Evolutionary conservation across 2,888 invertebrate genomes (phyloP), one percentile per base, ranked within the genome.

Genomic region (Hoplodrina ambigua): DNA sequence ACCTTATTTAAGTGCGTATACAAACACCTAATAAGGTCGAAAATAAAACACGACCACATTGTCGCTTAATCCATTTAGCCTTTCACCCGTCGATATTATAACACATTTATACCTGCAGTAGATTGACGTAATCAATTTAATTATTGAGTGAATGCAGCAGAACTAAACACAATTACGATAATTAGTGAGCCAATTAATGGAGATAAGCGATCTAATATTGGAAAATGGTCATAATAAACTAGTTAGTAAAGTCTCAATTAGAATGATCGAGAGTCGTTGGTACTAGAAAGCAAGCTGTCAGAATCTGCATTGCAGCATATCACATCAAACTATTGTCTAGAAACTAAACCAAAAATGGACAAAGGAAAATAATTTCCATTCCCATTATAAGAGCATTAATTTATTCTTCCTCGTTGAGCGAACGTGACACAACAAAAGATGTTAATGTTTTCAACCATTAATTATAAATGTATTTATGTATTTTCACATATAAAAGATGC

Each of bases 351-450:
- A 19, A 70, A 74, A 63, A 37, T 52, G 19, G 20, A 53, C 44
- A 54, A 61, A 54, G 59, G 57, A 67, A 76, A 50, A 73, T 52
- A 15, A 64, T 55, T 63, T 66, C 52, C 46, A 79, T 79, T 75
- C 66, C 13, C 41, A 67, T 61, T 33, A 50, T 6, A 61, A 55
- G 10, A 49, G 66, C 62, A 80, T 80, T 69, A 67, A 80, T 64
- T 59, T 70, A 73, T 77, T 69, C 66, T 58, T 63, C 69, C 46
- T 59, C 62, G 41, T 77, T 73, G 69, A 25, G 8, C 46, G 73
- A 59, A 81, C 80, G 81, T 81, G 81, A 77, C 73, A 68, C 46
- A 58, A 73, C 78, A 77, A 80, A 70, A 67, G 60, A 67, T 33
- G 17, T 69, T 67, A 73, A 80, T 80, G 69, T 73, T 80, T 72